These are phyloP conservation scores for Channallabes apus DNA, from an alignment of 2,797 vertebrate species.

Conservation along the genomic window DNA sequence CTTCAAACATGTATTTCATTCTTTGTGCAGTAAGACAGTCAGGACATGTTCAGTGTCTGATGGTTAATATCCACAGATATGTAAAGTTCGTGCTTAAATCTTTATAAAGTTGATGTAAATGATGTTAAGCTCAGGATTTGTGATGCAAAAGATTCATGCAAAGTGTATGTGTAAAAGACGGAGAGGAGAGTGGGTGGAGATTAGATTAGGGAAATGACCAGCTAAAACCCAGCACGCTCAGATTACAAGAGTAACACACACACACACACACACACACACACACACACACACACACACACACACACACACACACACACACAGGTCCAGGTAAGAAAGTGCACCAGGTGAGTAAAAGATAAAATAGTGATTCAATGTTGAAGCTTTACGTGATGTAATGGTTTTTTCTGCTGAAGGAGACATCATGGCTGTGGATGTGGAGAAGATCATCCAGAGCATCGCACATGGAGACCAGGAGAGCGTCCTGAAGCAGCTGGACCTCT, in stretches of 20 bases:
- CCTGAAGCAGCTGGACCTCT: slow-evolving; percentile 62
- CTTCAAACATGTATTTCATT: no score
- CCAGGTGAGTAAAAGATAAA: slow-evolving; percentile 6
- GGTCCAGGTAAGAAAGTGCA: background rate
- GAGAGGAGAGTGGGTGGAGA: slow-evolving; percentile 43
- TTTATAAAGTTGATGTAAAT: background rate
- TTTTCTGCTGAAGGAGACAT: background rate
- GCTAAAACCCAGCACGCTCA: slow-evolving; percentile 36
- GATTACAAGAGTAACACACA: slow-evolving; percentile 41
- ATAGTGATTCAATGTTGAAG: background rate
- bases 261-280: slow-evolving; percentile 16
- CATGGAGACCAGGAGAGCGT: slow-evolving; percentile 67
- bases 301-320: no score
- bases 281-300: background rate
- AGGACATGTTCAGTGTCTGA: background rate
- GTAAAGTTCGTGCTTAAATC: background rate
- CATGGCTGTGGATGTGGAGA: slow-evolving; percentile 65
- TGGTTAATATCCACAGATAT: background rate
- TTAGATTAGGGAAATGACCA: slow-evolving; percentile 52
- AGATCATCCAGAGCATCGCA: slow-evolving; percentile 65
- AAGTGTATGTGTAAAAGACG: background rate
- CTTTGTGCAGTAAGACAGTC: background rate
- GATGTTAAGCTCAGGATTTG: background rate
- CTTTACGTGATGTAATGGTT: background rate
- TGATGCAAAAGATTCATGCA: slow-evolving; percentile 18